Conservation (phyloP, 2,888 invertebrate species). For the Germaria angustata region DNA sequence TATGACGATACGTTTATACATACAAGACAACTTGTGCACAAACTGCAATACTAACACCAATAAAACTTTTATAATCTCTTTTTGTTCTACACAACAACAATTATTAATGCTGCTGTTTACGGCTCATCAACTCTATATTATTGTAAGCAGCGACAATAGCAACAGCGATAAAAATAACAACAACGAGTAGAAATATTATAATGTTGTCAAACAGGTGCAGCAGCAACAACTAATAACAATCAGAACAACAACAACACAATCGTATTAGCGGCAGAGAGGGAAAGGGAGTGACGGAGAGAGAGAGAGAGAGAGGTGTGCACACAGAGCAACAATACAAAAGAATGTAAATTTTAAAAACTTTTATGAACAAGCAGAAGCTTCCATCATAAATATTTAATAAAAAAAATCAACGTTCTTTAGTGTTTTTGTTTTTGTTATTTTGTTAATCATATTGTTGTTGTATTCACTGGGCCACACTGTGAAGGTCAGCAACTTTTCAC, state of each 20-base stretch:
- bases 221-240: slow-evolving; percentile 65
- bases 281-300: neutral
- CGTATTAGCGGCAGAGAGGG: neutral
- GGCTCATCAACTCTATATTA: slow-evolving; percentile 50
- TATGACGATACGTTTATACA: slow-evolving; percentile 4
- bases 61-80: slow-evolving; percentile 28
- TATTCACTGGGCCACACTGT: slow-evolving; percentile 67
- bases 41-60: slow-evolving; percentile 11
- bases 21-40: neutral
- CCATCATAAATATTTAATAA: slow-evolving; percentile 47
- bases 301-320: neutral
- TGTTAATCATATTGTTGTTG: slow-evolving; percentile 40
- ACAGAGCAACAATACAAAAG: slow-evolving; percentile 22
- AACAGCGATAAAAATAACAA: neutral
- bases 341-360: slow-evolving; percentile 34
- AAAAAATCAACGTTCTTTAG: slow-evolving; percentile 27
- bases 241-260: slow-evolving; percentile 49
- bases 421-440: neutral
- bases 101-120: slow-evolving; percentile 42
- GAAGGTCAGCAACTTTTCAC: slow-evolving; percentile 70
- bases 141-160: slow-evolving; percentile 27
- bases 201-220: slow-evolving; percentile 67
- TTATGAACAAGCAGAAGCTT: slow-evolving; percentile 43
- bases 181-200: slow-evolving; percentile 35
- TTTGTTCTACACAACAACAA: slow-evolving; percentile 30